Percentiles rank a stretch among this genome's conserved stretches.
These are phyloP conservation scores for Chironomus tepperi DNA, from an alignment of 1,140 invertebrate genomes.

Conservation along the genomic window DNA sequence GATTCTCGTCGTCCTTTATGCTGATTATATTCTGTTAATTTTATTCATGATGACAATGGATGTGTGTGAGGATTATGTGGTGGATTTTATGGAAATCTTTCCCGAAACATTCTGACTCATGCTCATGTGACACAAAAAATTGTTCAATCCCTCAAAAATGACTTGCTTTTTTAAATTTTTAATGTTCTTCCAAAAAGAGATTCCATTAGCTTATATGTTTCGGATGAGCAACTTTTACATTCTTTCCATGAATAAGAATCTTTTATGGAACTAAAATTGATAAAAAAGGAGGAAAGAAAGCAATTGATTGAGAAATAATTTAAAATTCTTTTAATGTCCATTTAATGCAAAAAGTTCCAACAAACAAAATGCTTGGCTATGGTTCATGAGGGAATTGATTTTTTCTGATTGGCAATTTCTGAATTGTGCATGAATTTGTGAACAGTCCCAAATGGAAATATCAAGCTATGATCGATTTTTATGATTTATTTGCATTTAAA, in stretches of 20 bases:
- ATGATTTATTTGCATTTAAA: constrained; percentile 14
- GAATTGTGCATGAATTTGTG: not conserved
- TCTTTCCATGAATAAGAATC: not conserved
- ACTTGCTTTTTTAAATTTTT: not conserved
- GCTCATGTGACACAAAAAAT: no score
- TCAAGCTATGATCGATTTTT: not conserved
- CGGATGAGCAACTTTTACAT: constrained; percentile 1
- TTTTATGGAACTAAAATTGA: no score
- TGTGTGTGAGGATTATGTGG: not conserved
- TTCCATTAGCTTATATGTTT: constrained; percentile 1
- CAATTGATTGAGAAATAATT: no score
- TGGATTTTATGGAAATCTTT: not conserved
- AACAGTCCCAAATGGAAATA: not conserved
- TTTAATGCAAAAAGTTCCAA: not conserved
- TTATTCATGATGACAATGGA: not conserved
- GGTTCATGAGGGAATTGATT: constrained; percentile 12
- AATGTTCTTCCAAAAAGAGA: constrained; percentile 5
- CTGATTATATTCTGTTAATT: no score
- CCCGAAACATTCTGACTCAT: not conserved
- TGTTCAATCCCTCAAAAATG: not conserved
- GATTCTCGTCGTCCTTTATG: not conserved
- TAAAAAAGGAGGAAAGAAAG: no score
- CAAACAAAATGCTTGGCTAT: not conserved
- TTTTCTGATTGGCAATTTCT: not conserved
- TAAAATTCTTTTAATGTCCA: not conserved